Percentiles rank a stretch among this genome's conserved stretches.
Evolutionary conservation across 2,888 invertebrate species (phyloP).

Genomic region (Tolmerus cingulatus): DNA sequence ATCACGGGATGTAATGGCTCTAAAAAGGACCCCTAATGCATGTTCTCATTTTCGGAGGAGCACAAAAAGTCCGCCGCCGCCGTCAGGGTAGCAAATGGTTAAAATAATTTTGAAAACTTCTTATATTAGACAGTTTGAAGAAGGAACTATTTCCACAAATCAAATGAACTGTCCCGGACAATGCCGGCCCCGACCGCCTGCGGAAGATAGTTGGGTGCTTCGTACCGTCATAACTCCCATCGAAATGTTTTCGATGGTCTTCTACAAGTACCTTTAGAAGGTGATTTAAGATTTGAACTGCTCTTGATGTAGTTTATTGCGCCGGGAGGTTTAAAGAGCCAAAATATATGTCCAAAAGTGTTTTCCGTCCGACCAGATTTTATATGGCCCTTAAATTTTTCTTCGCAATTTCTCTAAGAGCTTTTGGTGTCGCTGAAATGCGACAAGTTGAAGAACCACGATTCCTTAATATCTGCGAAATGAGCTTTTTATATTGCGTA

Average conservation of each 20-base stretch:
- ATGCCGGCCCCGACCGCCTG: not conserved
- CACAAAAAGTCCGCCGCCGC: not conserved
- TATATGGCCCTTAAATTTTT: not conserved
- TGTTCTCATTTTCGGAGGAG: conserved; percentile 6
- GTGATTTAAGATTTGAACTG: conserved; percentile 39
- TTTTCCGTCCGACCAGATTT: not conserved
- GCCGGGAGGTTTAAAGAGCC: not conserved
- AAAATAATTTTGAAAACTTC: conserved; percentile 31
- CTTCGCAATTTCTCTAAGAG: conserved; percentile 12
- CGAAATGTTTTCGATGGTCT: conserved; percentile 38
- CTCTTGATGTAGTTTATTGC: conserved; percentile 37
- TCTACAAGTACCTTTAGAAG: conserved; percentile 34
- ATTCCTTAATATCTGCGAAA: not conserved
- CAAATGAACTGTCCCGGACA: conserved; percentile 38
- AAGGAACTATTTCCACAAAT: conserved; percentile 42
- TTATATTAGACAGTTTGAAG: conserved; percentile 25
- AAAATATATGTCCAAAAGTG: not conserved
- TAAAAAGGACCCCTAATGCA: conserved; percentile 25
- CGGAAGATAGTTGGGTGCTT: not conserved
- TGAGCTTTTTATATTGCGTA: not conserved
- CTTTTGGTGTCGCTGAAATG: not conserved
- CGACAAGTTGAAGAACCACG: not conserved
- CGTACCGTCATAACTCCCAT: conserved; percentile 24
- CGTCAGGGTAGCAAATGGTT: conserved; percentile 17
- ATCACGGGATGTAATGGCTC: conserved; percentile 21